Base-by-base conservation (phyloP, 2,797 vertebrate genomes). In the Hypotaenidia okinawae region DNA sequence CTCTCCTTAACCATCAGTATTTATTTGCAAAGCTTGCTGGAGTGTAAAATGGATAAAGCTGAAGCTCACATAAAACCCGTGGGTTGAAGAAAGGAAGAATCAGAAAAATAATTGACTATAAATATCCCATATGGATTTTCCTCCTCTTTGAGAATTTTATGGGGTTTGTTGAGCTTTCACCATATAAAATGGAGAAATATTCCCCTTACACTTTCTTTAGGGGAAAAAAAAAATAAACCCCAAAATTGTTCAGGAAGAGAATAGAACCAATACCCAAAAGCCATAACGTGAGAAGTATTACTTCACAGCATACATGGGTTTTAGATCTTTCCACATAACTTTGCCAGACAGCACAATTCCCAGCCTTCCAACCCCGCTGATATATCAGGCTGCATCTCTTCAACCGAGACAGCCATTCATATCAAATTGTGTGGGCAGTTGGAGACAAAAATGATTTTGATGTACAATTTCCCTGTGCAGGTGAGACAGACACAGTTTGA, bases 41-140 rank as follows among this genome's bases (percentile, higher is more conserved):
- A 76, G 82, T 88, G 70, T 55, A 94, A 92, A 91, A 95, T 37
- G 52, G 75, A 30, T 69, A 93, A 91, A 81, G 55, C 57, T 77
- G 78, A 79, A 91, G 62, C 58, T 92, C 45, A 58, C 69, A 87
- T 87, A 92, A 94, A 90, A 84, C 66, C 88, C 74, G 25, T 2
- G 22, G 93, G 84, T 28, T 79, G 77, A 94, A 87, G 82, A 89
- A 92, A 78, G 68, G 39, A 78, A 88, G 70, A 95, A 93, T 84
- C 84, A 69, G 87, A 59, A 81, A 89, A 93, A 92, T 92, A 93
- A 96, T 85, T 85, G 82, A 84, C 82, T 88, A 47, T 92, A 96
- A 92, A 94, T 90, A 93, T 74, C 64, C 49, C 73, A 75, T 27
- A 72, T n/a, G 59, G 87, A 87, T 94, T 94, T 94, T 67, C 47